Evolutionary conservation across 2,888 invertebrate genomes (phyloP), one percentile per base, ranked within the genome.

Genomic region (Lymantria monacha): DNA sequence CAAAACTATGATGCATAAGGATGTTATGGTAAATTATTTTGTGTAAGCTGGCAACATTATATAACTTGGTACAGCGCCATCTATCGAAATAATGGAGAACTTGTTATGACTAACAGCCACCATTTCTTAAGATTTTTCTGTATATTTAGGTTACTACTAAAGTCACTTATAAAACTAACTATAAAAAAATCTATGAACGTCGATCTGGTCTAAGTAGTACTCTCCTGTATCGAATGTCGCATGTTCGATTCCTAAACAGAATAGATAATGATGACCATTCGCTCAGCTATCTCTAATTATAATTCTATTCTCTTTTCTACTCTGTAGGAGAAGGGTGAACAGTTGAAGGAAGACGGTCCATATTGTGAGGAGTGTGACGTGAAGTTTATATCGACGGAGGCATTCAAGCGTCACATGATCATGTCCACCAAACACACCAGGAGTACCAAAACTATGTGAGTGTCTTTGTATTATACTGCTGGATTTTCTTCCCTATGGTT

Each of bases 1-100:
- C 66, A 74, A 72, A 49, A 82, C 84, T 40, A 86, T 88, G 86
- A 87, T 88, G 87, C 89, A 89, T 60, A 88, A 87, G 61, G 80
- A 81, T n/a, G 43, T 70, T 0, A 58, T 54, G 13, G 84, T 83
- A 9, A 70, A 75, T 72, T 5, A 10, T 33, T 3, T 33, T 10
- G 3, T 1, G 1, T 33, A 1, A 33, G 9, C 10, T 10, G 7
- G 10, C 10, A 33, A 33, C 33, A 22, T 33, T 33, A 33, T 10
- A 9, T 8, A 33, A 33, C 7, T 33, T 33, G 7, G 9, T 33
- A 33, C 33, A 33, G 10, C 33, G 33, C 33, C 33, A 33, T 33
- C 33, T 33, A 33, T 9, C 33, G 9, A 33, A 33, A 33, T 5
- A 22, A 3, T 22, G 22, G 22, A 22, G 22, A 22, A 22, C 22